Percentiles rank a stretch among this genome's conserved stretches.
These are phyloP conservation scores for Neodon shergylaensis DNA, from an alignment of 2,113 vertebrate genomes.

Conservation along the genomic window DNA sequence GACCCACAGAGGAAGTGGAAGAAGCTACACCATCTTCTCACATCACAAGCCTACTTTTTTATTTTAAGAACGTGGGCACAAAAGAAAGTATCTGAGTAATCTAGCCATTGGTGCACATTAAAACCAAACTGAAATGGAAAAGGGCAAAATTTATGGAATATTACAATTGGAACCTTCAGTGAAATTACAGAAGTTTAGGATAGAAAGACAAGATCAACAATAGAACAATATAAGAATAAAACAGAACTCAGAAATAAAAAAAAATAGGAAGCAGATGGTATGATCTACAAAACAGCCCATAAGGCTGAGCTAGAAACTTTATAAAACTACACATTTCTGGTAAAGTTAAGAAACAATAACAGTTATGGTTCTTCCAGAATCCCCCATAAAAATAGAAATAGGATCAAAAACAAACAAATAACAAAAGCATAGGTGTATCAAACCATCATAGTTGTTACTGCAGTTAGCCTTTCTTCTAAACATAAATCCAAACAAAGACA, in stretches of 20 bases:
- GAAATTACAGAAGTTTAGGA: not conserved
- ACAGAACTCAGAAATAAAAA: slow-evolving; percentile 14
- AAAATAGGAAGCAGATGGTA: not conserved
- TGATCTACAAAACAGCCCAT: not conserved
- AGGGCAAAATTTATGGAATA: not conserved
- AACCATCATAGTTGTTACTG: not conserved
- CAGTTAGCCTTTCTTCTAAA: not conserved
- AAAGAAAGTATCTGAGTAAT: not conserved
- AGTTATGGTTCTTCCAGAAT: slow-evolving; percentile 4
- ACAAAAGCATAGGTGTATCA: not conserved
- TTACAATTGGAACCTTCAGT: not conserved
- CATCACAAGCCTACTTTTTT: not conserved
- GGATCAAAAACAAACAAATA: not conserved
- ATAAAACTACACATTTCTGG: not conserved
- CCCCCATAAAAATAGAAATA: not conserved
- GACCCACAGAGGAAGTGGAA: not conserved
- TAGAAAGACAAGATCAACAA: not conserved
- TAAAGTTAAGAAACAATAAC: not conserved
- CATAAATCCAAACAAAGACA: not conserved
- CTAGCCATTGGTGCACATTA: not conserved
- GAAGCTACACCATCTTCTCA: not conserved
- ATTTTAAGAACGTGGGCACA: not conserved
- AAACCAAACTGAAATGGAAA: not conserved
- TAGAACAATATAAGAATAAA: not conserved
- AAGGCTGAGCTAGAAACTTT: not conserved